Conservation (phyloP, 2,797 vertebrate species). For the Acipenser ruthenus region DNA sequence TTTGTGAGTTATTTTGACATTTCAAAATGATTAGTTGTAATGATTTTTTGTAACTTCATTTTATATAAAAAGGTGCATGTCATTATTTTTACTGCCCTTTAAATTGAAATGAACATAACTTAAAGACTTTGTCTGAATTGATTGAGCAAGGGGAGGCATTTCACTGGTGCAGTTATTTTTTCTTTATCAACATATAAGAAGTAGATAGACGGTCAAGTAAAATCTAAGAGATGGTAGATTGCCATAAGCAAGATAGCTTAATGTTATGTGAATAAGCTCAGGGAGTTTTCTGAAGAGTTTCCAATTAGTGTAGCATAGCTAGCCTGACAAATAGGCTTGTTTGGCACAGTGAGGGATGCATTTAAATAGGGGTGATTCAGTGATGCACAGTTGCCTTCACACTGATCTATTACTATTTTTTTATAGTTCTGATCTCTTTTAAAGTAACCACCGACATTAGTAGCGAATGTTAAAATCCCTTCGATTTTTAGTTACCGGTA, state of each 20-base stretch:
- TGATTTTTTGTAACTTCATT: too few relatives aligned
- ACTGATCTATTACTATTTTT: neutral
- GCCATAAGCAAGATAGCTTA: constrained; percentile 18
- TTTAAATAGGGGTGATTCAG: constrained; percentile 40
- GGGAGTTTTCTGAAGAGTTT: constrained; percentile 31
- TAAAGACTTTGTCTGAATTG: too few relatives aligned
- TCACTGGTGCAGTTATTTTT: neutral
- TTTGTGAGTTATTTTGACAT: too few relatives aligned
- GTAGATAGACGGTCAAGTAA: neutral
- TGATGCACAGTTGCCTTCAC: neutral
- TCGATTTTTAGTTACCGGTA: too few relatives aligned
- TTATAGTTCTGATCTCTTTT: too few relatives aligned
- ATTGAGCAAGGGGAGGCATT: too few relatives aligned
- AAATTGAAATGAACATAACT: too few relatives aligned
- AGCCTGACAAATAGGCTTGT: constrained; percentile 49
- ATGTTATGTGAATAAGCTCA: constrained; percentile 37
- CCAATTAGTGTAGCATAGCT: constrained; percentile 40
- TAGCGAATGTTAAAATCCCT: too few relatives aligned
- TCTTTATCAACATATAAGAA: neutral
- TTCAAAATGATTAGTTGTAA: too few relatives aligned
- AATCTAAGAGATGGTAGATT: constrained; percentile 1
- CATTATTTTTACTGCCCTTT: too few relatives aligned
- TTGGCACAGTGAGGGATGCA: constrained; percentile 36
- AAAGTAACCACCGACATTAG: too few relatives aligned
- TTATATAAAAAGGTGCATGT: too few relatives aligned